Evolutionary conservation across 2,797 vertebrate species (phyloP), one percentile per base, ranked within the genome.

Genomic region (Leptatherina wallacei): DNA sequence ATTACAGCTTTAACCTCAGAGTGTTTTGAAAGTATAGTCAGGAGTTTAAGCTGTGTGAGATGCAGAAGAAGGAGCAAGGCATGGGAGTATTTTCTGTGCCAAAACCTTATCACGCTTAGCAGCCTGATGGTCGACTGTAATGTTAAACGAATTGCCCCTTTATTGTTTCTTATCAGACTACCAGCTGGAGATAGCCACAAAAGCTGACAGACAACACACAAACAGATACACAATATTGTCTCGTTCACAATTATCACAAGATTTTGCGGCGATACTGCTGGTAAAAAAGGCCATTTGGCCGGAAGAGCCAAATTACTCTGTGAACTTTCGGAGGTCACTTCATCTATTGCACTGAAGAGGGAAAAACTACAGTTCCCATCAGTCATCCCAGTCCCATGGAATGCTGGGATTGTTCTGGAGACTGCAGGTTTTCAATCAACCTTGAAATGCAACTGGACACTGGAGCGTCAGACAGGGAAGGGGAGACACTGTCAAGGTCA

Each of bases 401-500:
- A 90, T 90, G 82, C 89, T 68, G 88, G 88, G 84, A 87, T 85
- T 81, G 84, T 87, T 89, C 54, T 76, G 68, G 76, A 86, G 82
- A 83, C 88, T 82, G 89, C 85, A 72, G 81, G 82, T 85, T 90
- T 88, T 89, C 82, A 88, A 78, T 90, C 87, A 88, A 89, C 89
- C 89, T 90, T 91, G 84, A 91, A 92, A 91, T 83, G 74, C 82
- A 88, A 88, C 84, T 82, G 84, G 87, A 89, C 84, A 75, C 85
- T 84, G 73, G 81, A 81, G 75, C 66, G 61, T 75, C 83, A 83
- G 78, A 67, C 82, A 73, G 81, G 81, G 82, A 80, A 82, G 71
- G 64, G 83, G 84, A 84, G 86, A 85, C 76, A 80, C 73, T 87
- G 86, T 89, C 89, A 91, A 93, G 91, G 91, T 93, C 92, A 91